These are phyloP conservation scores for Napeogenes sylphis DNA, from an alignment of 2,888 invertebrate species.

Conservation along the genomic window DNA sequence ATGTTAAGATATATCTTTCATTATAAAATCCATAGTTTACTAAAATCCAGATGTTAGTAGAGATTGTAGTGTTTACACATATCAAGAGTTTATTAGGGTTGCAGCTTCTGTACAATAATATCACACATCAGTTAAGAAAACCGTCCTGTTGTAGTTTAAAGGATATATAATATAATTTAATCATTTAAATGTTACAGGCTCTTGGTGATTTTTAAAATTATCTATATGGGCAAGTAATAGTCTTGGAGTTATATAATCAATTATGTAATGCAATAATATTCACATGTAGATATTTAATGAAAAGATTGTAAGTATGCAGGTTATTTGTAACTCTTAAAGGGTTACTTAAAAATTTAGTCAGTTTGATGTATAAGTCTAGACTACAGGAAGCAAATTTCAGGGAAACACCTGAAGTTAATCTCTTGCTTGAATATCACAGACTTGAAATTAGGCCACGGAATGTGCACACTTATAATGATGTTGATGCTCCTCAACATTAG, in stretches of 20 bases:
- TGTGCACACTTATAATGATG: background rate
- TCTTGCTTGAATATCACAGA: background rate
- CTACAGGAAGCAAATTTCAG: constrained; percentile 2
- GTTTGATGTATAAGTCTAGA: constrained; percentile 1
- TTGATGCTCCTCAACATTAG: constrained; percentile 22
- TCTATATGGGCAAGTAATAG: background rate
- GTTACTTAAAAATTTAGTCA: constrained; percentile 4
- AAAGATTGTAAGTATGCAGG: constrained; percentile 6
- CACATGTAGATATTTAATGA: background rate
- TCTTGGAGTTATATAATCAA: background rate
- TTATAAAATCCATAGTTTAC: constrained; percentile 12
- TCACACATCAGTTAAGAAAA: constrained; percentile 50
- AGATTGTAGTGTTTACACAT: constrained; percentile 50
- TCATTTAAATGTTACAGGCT: constrained; percentile 29
- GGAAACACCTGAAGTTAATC: constrained; percentile 1
- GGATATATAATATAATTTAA: constrained; percentile 36
- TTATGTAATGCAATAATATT: constrained; percentile 4
- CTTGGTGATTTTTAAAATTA: constrained; percentile 22
- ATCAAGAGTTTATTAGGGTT: constrained; percentile 45
- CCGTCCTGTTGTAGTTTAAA: constrained; percentile 65
- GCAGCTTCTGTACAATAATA: constrained; percentile 45
- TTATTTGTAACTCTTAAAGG: background rate
- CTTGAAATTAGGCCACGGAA: background rate
- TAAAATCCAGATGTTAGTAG: constrained; percentile 14
- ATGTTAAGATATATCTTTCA: constrained; percentile 34